Evolutionary conservation across 2,888 invertebrate genomes (phyloP).

Genomic region (Lysandra bellargus): DNA sequence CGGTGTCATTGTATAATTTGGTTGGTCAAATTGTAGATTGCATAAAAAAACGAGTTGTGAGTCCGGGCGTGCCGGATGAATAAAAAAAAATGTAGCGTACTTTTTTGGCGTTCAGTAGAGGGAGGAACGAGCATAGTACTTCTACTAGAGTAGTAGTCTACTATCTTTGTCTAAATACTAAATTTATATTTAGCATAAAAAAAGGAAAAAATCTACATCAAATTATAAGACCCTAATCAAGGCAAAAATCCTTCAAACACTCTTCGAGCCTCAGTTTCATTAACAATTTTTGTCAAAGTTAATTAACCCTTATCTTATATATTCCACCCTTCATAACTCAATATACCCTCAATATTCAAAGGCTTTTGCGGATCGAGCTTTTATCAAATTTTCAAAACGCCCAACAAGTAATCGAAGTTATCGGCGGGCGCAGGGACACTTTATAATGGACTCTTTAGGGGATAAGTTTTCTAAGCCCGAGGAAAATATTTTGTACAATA

Average conservation of each 20-base stretch:
- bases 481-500: constrained; percentile 28
- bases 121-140: no score
- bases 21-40: not conserved
- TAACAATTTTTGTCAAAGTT: not conserved
- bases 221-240: not conserved
- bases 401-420: constrained; percentile 30
- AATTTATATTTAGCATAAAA: no score
- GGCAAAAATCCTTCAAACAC: not conserved
- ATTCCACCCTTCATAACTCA: constrained; percentile 7
- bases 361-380: constrained; percentile 19
- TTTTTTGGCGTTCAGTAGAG: no score
- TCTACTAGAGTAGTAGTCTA: no score
- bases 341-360: constrained; percentile 12
- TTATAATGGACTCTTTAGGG: constrained; percentile 30
- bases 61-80: no score
- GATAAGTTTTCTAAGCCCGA: constrained; percentile 11
- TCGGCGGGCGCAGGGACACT: constrained; percentile 17
- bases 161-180: no score
- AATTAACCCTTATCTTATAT: constrained; percentile 19
- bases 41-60: not conserved
- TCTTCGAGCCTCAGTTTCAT: not conserved
- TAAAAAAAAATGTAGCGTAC: no score
- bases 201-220: no score
- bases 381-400: constrained; percentile 31
- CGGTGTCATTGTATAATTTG: not conserved